These are phyloP conservation scores for Platygyra sinensis DNA, from an alignment of 64 coral and sea anemone genomes.

Conservation along the genomic window DNA sequence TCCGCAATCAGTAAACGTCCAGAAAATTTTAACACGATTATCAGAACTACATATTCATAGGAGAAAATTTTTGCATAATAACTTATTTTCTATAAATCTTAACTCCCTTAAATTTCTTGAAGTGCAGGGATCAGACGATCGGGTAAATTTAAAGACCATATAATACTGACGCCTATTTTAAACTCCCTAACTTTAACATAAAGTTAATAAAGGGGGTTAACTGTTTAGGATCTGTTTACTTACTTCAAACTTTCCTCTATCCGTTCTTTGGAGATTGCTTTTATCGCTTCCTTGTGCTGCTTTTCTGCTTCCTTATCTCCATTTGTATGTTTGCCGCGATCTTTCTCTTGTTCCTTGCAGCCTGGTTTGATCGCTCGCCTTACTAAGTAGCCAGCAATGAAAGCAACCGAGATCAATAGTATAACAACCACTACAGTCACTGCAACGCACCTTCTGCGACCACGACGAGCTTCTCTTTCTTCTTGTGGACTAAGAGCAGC, in stretches of 20 bases:
- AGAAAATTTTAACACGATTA: too few species aligned
- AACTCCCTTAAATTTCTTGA: not conserved
- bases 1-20: too few species aligned
- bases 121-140: not conserved
- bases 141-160: not conserved
- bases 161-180: not conserved
- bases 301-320: not conserved
- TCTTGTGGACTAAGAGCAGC: not conserved
- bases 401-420: not conserved
- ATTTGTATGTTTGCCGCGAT: not conserved
- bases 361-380: not conserved
- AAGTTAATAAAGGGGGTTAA: not conserved
- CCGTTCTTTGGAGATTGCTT: slow-evolving; percentile 46
- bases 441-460: not conserved
- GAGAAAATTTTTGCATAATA: too few species aligned
- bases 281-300: slow-evolving; percentile 20
- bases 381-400: slow-evolving; percentile 28
- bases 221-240: slow-evolving; percentile 9
- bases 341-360: not conserved
- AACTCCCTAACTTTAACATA: not conserved
- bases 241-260: slow-evolving; percentile 65
- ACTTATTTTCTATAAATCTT: not conserved
- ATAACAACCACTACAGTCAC: not conserved
- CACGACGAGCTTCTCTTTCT: not conserved
- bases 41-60: too few species aligned